Percentiles rank a stretch among this genome's conserved stretches.
These are phyloP conservation scores for Chiridota heheva DNA, from an alignment of 35 echinoderm and acorn worm species.

Conservation along the genomic window DNA sequence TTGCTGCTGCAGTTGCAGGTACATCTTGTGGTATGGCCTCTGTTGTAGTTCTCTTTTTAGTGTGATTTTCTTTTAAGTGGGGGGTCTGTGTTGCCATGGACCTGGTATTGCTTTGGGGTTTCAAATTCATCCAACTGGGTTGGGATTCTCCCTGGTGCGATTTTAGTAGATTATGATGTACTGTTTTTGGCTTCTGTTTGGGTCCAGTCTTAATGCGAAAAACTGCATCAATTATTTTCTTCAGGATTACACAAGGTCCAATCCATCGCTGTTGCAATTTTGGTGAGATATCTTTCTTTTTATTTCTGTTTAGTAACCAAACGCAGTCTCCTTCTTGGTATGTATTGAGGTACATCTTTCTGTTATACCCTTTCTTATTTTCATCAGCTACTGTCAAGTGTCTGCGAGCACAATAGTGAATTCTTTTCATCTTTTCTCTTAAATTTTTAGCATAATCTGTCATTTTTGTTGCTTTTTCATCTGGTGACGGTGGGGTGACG, in stretches of 20 bases:
- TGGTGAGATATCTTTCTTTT: conserved; percentile 12
- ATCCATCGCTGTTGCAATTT: conserved; percentile 10
- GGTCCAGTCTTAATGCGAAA: too few species aligned
- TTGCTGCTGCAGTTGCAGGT: too few species aligned
- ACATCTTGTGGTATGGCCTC: too few species aligned
- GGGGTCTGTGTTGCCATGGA: too few species aligned
- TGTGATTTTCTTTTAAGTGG: too few species aligned
- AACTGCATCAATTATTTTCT: too few species aligned
- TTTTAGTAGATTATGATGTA: too few species aligned
- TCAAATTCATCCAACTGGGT: too few species aligned
- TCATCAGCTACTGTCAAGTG: neutral
- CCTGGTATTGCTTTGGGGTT: too few species aligned
- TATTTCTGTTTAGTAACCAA: conserved; percentile 42
- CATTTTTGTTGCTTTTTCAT: neutral
- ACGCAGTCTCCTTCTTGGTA: conserved; percentile 29
- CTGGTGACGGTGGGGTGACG: neutral
- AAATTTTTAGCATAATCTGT: neutral
- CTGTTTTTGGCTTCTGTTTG: too few species aligned
- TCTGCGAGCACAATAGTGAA: neutral
- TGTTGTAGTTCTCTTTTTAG: too few species aligned
- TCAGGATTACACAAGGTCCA: neutral
- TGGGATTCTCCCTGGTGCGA: too few species aligned
- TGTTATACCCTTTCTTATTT: conserved; percentile 5
- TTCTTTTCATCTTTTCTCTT: neutral
- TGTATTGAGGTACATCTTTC: neutral